A percentile compares a stretch with the other conserved stretches of the same genome.
These are phyloP conservation scores for Mastigias papua DNA, from an alignment of 30 jellyfish, hydroid and myxozoan species.

Conservation along the genomic window DNA sequence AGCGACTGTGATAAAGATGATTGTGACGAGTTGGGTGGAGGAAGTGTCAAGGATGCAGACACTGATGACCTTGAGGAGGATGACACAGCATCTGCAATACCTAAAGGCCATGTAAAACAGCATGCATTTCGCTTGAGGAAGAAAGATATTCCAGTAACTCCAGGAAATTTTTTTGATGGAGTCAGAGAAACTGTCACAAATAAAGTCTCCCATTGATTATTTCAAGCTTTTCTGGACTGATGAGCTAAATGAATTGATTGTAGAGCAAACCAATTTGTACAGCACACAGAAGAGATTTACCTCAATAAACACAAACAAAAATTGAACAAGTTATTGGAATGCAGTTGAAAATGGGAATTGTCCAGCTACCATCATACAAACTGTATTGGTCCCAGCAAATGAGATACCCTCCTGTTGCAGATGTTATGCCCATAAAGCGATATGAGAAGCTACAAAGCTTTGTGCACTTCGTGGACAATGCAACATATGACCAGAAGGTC, in stretches of 20 bases:
- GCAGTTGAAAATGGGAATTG: constrained; percentile 75
- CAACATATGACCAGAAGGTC: not conserved
- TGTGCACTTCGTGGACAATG: constrained; percentile 14
- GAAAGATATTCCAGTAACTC: not conserved
- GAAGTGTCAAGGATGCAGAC: not conserved
- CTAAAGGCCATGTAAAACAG: not conserved
- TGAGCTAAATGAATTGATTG: too few species aligned
- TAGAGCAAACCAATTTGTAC: constrained; percentile 70
- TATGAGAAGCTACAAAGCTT: not conserved
- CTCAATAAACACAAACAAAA: constrained; percentile 29
- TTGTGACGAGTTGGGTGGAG: not conserved
- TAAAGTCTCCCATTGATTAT: not conserved
- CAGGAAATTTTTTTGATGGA: not conserved
- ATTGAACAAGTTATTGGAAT: constrained; percentile 61
- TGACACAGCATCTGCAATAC: not conserved
- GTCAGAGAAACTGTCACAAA: not conserved
- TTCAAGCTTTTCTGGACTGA: too few species aligned
- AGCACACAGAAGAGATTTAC: constrained; percentile 71
- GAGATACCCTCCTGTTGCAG: constrained; percentile 71
- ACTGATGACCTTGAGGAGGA: not conserved
- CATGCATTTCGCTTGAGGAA: not conserved
- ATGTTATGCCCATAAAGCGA: constrained; percentile 37
- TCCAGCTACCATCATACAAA: constrained; percentile 59
- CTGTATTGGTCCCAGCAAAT: constrained; percentile 59
- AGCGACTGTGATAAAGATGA: not conserved